Base-by-base conservation (phyloP, 2,888 invertebrate species). In the Cheilosia impressa region DNA sequence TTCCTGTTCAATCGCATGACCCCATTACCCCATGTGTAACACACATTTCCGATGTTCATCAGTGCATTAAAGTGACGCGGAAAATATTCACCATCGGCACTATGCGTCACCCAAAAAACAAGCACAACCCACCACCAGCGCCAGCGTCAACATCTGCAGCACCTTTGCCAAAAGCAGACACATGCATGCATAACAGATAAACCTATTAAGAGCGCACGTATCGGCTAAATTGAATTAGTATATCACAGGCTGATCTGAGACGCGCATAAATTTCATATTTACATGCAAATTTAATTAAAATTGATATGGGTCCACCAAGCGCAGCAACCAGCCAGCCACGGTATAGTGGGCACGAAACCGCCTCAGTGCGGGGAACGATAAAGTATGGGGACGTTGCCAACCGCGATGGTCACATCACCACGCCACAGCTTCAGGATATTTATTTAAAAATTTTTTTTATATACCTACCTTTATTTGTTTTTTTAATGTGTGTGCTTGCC, bases 231-330 rank as follows among this genome's bases (percentile, higher is more conserved):
- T 87, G 87, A 88, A 88, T 87, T 88, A 88, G 88, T 88, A 87
- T 88, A 88, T 88, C 88, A 87, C 88, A 79, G 79, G 80, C 45
- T 75, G 85, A 88, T 88, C 88, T 87, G 87, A 87, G 83, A 87
- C 87, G 87, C 87, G 88, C 88, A 88, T 88, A 88, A 88, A 88
- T 88, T 88, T 88, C 88, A 88, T 88, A 88, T 88, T 88, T 88
- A 88, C 88, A 88, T 88, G 88, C 88, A 88, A 88, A 88, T 88
- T 88, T 88, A 88, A 88, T 88, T 88, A 88, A 88, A 88, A 88
- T 79, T 85, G 81, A 83, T 81, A 84, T 72, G 52, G 75, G 66
- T 63, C 66, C 41, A 62, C 65, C 72, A 4, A 7, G 27, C 27
- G 27, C 27, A 27, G 27, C 27, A 31, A 17, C 41, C 60, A 53